Evolutionary conservation across 1,140 invertebrate genomes (phyloP).

Genomic region (Cyrtorhinus lividipennis): DNA sequence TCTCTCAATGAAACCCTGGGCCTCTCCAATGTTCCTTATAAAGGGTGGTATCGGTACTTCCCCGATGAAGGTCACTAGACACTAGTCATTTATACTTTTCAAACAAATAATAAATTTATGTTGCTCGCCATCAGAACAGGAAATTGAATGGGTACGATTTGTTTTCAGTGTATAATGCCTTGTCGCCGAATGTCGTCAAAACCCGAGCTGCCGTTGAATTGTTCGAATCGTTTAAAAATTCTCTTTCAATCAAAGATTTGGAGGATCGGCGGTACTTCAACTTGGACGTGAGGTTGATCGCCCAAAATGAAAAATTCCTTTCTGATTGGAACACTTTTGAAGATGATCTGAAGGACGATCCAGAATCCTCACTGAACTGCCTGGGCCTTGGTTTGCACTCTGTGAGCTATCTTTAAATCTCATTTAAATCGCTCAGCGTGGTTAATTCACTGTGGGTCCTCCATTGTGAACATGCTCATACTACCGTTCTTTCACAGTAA

Average conservation of each 20-base stretch:
- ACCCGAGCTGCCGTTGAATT: constrained; percentile 38
- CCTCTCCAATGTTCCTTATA: constrained; percentile 30
- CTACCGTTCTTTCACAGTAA: neutral
- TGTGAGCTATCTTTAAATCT: constrained; percentile 29
- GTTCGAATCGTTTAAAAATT: constrained; percentile 36
- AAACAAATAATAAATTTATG: too few species aligned
- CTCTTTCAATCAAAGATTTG: constrained; percentile 41
- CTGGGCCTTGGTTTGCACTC: constrained; percentile 59
- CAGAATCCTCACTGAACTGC: constrained; percentile 44
- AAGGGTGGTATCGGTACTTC: constrained; percentile 54
- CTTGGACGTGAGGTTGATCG: constrained; percentile 46
- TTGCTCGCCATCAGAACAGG: too few species aligned
- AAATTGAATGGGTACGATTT: too few species aligned
- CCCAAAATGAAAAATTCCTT: constrained; percentile 41
- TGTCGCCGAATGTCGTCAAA: constrained; percentile 33
- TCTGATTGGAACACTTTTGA: constrained; percentile 44
- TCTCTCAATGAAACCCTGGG: neutral
- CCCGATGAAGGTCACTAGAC: constrained; percentile 45
- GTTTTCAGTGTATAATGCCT: constrained; percentile 36
- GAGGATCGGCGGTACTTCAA: constrained; percentile 43
- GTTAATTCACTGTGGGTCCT: too few species aligned
- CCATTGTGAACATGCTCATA: too few species aligned
- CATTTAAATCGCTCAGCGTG: neutral
- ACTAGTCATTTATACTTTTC: too few species aligned
- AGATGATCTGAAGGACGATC: constrained; percentile 46